Evolutionary conservation across 2,797 vertebrate genomes (phyloP), one percentile per base, ranked within the genome.

Genomic region (Sebastes paucispinis): DNA sequence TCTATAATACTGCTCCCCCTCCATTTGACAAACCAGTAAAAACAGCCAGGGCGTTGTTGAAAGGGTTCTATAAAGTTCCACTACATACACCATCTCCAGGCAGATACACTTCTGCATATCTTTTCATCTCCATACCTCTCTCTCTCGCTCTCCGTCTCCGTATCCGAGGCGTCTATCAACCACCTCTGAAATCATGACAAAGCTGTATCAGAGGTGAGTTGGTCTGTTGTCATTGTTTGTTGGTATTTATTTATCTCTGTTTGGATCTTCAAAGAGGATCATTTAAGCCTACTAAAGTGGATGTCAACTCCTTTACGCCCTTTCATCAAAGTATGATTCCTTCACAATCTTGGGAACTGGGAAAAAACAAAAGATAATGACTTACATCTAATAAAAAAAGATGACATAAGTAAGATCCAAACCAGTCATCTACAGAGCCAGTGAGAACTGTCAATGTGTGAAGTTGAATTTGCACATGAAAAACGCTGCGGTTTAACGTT

Each of bases 381-480:
- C 89, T 88, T 88, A 70, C 80, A 92, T 89, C 80, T 86, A 78
- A 87, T 77, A 80, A 79, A 73, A 62, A 62, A 78, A 73, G 36
- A 87, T 78, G 82, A 83, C 87, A 89, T 66, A 77, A 83, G 86
- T 76, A 79, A 85, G 84, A 87, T 88, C 66, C 81, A 89, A 93
- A 89, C 80, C 84, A 90, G 85, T 88, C 87, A 77, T 92, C 81
- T 79, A 85, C 75, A 52, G 63, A 90, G 84, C 69, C 72, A 36
- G 32, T 65, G 81, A 87, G 87, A 93, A 94, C 91, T 94, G 94
- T 93, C 95, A 94, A 84, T 85, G 83, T 88, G 91, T 87, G 93
- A 93, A 93, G 92, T 77, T 70, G 85, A 91, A 95, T 95, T 94
- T 95, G 93, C 93, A 95, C 91, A 94, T 94, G 85, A 95, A 95